Conservation (phyloP, 92 coral and sea anemone genomes). For the Siderastrea radians region DNA sequence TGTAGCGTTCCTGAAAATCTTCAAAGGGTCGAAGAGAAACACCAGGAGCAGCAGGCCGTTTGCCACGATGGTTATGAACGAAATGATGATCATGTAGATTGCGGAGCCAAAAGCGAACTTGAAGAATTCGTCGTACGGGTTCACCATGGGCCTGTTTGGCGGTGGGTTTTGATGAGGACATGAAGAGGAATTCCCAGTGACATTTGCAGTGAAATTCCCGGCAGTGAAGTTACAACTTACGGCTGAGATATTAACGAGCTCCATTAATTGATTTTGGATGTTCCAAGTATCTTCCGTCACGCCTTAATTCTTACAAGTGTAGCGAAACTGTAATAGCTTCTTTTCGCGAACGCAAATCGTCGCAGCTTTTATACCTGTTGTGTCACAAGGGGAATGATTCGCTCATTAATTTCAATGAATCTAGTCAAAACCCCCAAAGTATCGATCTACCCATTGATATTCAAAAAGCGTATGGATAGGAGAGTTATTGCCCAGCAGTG, state of each 20-base stretch:
- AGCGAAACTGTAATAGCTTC: neutral
- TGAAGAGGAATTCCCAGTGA: neutral
- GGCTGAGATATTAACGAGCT: neutral
- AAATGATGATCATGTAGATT: constrained; percentile 30
- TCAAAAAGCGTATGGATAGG: neutral
- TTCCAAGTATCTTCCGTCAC: too few species aligned
- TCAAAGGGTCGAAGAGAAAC: constrained; percentile 44
- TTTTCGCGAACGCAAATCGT: neutral
- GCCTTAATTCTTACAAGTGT: too few species aligned
- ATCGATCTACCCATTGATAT: neutral
- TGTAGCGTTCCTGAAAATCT: constrained; percentile 37
- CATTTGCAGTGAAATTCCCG: neutral
- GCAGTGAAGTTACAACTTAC: neutral
- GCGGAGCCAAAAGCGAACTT: constrained; percentile 39
- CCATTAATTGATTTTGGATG: neutral
- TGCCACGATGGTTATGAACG: constrained; percentile 30
- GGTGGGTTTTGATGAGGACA: neutral
- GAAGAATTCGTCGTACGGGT: constrained; percentile 5
- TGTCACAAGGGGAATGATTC: neutral
- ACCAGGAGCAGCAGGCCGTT: constrained; percentile 39
- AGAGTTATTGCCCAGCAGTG: neutral
- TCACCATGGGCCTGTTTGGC: neutral
- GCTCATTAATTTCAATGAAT: neutral
- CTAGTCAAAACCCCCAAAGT: neutral
- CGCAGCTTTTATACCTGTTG: neutral